Percentiles rank a stretch among this genome's conserved stretches.
These are phyloP conservation scores for Lutjanus erythropterus DNA, from an alignment of 2,113 vertebrate genomes.

Conservation along the genomic window DNA sequence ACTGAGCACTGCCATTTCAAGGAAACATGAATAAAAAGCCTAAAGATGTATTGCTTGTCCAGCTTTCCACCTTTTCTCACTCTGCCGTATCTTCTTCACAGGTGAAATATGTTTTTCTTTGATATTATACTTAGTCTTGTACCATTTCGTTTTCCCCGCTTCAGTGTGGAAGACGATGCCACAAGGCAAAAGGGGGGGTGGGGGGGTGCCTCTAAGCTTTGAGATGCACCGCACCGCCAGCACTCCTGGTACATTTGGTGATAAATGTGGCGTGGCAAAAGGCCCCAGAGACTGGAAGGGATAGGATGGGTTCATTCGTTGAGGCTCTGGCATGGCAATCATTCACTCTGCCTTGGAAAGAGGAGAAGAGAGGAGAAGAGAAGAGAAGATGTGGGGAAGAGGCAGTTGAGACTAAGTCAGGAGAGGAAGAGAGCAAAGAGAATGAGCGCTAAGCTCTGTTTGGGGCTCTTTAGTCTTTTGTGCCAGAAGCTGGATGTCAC, in stretches of 20 bases:
- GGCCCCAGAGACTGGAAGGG: constrained; percentile 51
- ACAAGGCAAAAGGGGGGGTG: constrained; percentile 15
- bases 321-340: constrained; percentile 51
- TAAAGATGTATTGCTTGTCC: background rate
- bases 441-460: constrained; percentile 33
- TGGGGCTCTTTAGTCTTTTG: constrained; percentile 41
- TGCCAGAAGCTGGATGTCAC: constrained; percentile 59
- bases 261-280: constrained; percentile 72
- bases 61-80: background rate
- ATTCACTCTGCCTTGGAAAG: constrained; percentile 37
- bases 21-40: background rate
- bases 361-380: constrained; percentile 5
- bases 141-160: constrained; percentile 12
- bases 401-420: background rate
- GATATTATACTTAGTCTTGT: constrained; percentile 4
- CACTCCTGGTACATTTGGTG: constrained; percentile 68
- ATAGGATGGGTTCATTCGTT: constrained; percentile 61
- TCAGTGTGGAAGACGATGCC: constrained; percentile 6
- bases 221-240: constrained; percentile 27
- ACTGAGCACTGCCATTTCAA: background rate
- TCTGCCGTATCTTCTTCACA: background rate
- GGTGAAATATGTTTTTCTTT: background rate
- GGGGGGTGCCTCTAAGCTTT: constrained; percentile 20
- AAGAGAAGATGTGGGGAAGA: constrained; percentile 12
- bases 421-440: constrained; percentile 26